phyloP scores from a whole-genome alignment of 2,113 vertebrate genomes.

The Chunga burmeisteri region DNA sequence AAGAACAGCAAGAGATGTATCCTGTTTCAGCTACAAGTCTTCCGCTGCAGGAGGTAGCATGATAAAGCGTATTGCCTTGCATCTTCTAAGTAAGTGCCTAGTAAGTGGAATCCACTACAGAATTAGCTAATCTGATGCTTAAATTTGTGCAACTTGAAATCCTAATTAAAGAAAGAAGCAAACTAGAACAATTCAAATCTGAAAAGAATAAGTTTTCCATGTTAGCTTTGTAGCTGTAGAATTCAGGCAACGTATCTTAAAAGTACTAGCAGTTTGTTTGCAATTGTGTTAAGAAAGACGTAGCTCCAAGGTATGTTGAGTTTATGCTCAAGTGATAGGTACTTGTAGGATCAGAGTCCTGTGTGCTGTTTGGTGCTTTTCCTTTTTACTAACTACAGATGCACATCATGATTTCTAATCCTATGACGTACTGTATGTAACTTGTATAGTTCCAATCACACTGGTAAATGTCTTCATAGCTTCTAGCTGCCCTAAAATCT shows the following conservation, averaged over 20 bases:
- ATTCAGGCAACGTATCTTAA: neutral
- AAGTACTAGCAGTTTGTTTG: neutral
- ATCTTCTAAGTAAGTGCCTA: neutral
- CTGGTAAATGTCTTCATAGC: neutral
- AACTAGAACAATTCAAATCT: neutral
- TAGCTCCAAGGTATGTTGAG: neutral
- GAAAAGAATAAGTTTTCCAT: neutral
- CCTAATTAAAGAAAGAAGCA: neutral
- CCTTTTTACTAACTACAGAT: neutral
- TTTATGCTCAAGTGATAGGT: neutral
- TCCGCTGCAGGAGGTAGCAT: neutral
- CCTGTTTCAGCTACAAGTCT: neutral
- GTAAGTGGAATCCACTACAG: neutral
- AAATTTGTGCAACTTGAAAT: neutral
- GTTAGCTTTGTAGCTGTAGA: neutral
- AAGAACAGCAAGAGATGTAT: neutral
- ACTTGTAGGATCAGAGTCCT: neutral
- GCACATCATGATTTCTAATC: neutral
- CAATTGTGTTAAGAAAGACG: neutral
- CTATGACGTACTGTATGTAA: neutral
- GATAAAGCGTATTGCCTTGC: neutral
- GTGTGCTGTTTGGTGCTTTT: neutral
- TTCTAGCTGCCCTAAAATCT: constrained; percentile 30
- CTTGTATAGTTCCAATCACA: neutral
- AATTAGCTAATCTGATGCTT: neutral